Evolutionary conservation across 1,140 invertebrate species (phyloP), one percentile per base, ranked within the genome.

Genomic region (Idris sp.): DNA sequence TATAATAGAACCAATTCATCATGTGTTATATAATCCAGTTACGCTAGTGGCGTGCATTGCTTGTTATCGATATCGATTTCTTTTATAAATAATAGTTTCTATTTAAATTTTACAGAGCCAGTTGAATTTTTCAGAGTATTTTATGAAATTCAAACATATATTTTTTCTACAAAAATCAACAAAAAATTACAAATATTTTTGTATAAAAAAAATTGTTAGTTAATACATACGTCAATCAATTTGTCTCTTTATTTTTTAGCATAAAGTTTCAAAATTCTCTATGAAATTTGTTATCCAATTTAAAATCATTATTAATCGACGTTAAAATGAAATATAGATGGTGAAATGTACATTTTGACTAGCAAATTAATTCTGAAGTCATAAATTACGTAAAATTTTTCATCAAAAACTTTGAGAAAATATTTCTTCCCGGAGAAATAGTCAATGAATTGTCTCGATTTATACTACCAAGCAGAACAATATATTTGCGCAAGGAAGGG

Each of bases 361-460:
- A n/a, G n/a, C 4, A 35, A 46, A 54, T 65, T 46, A 51, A 62
- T 10, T 36, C 16, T 0, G 10, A 0, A 11, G 36, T 28, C 54
- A 44, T 44, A 48, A 56, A 56, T 69, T 28, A 40, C 38, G 11
- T 18, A 44, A 43, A 25, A 35, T 9, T 1, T 11, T 58, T 53
- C n/a, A 30, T 53, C 15, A 61, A 56, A 36, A 54, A 58, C 16
- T 46, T 46, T 7, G 26, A 40, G 18, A 25, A 43, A 43, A 53
- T 46, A 51, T 51, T 58, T 51, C 51, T 80, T 49, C 16, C 2
- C 11, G 11, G 53, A 58, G 73, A 71, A 71, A 43, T 38, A 51
- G 31, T 65, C 53, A 58, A 71, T 71, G 53, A 83, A 83, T 81
- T 77, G 74, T 69, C 78, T 51, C 59, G 81, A 78, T 84, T 83